These are phyloP conservation scores for Morphnarchus princeps DNA, from an alignment of 2,113 vertebrate species.

Conservation along the genomic window DNA sequence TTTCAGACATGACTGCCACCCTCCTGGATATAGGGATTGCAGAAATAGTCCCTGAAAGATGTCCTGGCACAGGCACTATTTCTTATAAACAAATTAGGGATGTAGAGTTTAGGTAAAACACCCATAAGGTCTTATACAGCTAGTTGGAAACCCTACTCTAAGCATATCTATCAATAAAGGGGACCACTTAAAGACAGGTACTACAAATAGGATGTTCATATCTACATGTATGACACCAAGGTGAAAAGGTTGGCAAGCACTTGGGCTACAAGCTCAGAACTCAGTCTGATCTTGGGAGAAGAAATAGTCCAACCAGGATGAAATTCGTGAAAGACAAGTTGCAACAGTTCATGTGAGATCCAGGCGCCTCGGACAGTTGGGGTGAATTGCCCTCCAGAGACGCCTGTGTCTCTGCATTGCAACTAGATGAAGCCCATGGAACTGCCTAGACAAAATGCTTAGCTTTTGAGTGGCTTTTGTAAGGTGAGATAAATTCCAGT, in stretches of 20 bases:
- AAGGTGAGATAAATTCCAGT: conserved; percentile 23
- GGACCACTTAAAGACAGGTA: background rate
- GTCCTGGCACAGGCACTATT: background rate
- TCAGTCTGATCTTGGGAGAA: background rate
- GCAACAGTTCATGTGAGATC: background rate
- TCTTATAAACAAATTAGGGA: background rate
- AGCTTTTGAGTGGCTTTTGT: background rate
- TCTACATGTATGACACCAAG: background rate
- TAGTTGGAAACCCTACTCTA: background rate
- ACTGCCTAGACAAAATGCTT: background rate
- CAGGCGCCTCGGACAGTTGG: background rate
- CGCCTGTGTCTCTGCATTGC: background rate
- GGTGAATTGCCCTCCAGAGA: background rate
- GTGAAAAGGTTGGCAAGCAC: background rate
- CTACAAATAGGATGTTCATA: background rate
- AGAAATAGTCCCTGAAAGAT: background rate
- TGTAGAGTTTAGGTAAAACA: background rate
- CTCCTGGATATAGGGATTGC: background rate
- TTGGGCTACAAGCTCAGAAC: background rate
- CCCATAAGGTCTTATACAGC: background rate
- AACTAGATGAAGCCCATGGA: background rate
- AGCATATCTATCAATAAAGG: background rate
- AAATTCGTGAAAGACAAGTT: background rate
- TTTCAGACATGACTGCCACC: background rate
- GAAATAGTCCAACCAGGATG: background rate